Conservation (phyloP, 2,888 invertebrate species). For the Pemphredon lugubris region DNA sequence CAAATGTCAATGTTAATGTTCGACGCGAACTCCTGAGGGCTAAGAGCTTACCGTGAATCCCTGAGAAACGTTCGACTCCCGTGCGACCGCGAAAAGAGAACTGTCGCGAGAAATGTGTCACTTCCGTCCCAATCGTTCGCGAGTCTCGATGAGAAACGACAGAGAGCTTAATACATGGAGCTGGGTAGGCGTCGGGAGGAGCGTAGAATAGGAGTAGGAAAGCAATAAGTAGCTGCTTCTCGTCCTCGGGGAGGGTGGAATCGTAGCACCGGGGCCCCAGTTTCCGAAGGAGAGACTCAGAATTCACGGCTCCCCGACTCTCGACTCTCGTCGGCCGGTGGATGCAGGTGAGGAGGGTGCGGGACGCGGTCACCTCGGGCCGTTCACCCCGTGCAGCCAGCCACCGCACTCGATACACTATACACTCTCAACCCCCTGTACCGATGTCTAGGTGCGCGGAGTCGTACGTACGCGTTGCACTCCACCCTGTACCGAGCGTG, state of each 20-base stretch:
- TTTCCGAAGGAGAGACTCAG: slow-evolving; percentile 61
- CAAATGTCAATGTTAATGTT: too few relatives aligned
- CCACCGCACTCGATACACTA: slow-evolving; percentile 69
- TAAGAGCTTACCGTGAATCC: too few relatives aligned
- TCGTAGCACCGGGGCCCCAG: slow-evolving; percentile 59
- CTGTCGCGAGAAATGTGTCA: too few relatives aligned
- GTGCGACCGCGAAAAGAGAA: too few relatives aligned
- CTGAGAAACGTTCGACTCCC: background rate
- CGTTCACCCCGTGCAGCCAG: slow-evolving; percentile 72
- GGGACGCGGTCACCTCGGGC: slow-evolving; percentile 74
- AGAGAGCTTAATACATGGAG: slow-evolving; percentile 29
- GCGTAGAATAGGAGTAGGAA: slow-evolving; percentile 14
- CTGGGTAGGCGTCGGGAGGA: slow-evolving; percentile 3
- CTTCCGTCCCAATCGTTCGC: background rate
- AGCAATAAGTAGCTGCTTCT: slow-evolving; percentile 48
- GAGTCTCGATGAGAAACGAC: slow-evolving; percentile 39
- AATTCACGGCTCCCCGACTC: too few relatives aligned
- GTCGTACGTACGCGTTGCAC: slow-evolving; percentile 36
- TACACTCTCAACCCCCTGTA: slow-evolving; percentile 30
- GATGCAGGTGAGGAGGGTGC: slow-evolving; percentile 61
- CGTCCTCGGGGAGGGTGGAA: slow-evolving; percentile 37
- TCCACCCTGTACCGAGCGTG: slow-evolving; percentile 19
- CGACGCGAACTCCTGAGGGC: too few relatives aligned
- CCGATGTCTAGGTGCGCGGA: slow-evolving; percentile 39
- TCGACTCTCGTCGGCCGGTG: too few relatives aligned